Percentiles rank a stretch among this genome's conserved stretches.
Evolutionary conservation across 2,113 vertebrate genomes (phyloP).

Genomic region (Chloropsis cyanopogon): DNA sequence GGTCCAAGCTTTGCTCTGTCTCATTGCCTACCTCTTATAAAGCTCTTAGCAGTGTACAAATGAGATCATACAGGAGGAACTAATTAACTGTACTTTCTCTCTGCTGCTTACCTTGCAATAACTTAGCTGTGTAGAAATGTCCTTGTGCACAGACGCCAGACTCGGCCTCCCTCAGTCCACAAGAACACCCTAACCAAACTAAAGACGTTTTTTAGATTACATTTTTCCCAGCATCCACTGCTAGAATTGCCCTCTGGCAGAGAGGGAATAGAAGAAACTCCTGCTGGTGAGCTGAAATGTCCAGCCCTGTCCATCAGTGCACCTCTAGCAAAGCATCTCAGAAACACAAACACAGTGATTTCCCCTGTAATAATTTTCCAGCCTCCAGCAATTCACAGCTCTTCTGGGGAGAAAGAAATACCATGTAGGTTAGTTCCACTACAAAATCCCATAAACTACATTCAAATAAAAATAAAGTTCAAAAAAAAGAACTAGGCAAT

Average conservation of each 20-base stretch:
- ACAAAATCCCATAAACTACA: background rate
- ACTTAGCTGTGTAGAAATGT: background rate
- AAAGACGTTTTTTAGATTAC: background rate
- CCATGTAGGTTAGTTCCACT: background rate
- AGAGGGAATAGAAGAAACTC: background rate
- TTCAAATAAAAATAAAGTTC: background rate
- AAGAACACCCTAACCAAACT: background rate
- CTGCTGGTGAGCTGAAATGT: background rate
- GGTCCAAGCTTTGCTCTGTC: background rate
- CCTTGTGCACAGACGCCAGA: background rate
- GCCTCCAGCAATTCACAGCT: background rate
- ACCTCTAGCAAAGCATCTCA: background rate
- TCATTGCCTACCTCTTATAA: background rate
- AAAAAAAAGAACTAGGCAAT: background rate
- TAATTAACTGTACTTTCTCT: conserved; percentile 12
- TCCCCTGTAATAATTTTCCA: background rate
- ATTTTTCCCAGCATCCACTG: background rate
- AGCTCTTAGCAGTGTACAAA: background rate
- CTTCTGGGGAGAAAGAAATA: background rate
- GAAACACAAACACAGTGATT: background rate
- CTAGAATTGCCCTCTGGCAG: background rate
- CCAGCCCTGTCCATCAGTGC: background rate
- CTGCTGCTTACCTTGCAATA: background rate
- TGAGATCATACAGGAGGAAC: background rate
- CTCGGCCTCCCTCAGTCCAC: background rate